Base-by-base conservation (phyloP, 2,888 invertebrate genomes). In the Campoletis raptor region DNA sequence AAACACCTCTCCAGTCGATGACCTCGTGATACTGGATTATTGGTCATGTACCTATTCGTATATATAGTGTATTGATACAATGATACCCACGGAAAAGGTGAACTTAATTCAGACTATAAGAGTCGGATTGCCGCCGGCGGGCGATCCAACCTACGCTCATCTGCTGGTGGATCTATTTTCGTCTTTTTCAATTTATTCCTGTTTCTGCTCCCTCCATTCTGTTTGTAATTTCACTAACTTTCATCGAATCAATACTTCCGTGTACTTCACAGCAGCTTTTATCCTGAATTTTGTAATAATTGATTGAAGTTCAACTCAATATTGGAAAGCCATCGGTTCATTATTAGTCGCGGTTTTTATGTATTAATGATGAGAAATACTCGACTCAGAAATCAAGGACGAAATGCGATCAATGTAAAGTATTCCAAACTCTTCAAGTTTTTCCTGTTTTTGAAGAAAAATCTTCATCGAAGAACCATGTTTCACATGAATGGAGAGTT, bases 21-120 rank as follows among this genome's bases (percentile, higher is more conserved):
- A 80, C 61, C 74, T 45, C 80, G 37, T 61, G 37, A 64, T 70
- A 48, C 37, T 15, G 21, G 30, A 45, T 61, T n/a, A 61, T 45
- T 48, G 36, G 48, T 64, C 36, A 36, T 36, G 37, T 54, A 42
- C 24, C 5, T n/a, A 73, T 21, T 30, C 15, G 52, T 57, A 36
- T 10, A 54, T 77, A 66, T 36, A 77, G 40, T n/a, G 24, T 36
- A 48, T 36, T 18, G n/a, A 74, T 74, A 57, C 42, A 74, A 42
- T 61, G 30, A 30, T 42, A 18, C 40, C 10, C 42, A 74, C 10
- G 21, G 12, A 10, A 64, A 64, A 24, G 37, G 12, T 64, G 48
- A 72, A 80, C 12, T 48, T 37, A 15, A 64, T 77, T 78, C 48
- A 37, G 40, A 73, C 36, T 64, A 52, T 52, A 45, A 72, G 30